A percentile compares a stretch with the other conserved stretches of the same genome.
These are phyloP conservation scores for Penaeus japonicus DNA, from an alignment of 1,140 invertebrate genomes.

Conservation along the genomic window DNA sequence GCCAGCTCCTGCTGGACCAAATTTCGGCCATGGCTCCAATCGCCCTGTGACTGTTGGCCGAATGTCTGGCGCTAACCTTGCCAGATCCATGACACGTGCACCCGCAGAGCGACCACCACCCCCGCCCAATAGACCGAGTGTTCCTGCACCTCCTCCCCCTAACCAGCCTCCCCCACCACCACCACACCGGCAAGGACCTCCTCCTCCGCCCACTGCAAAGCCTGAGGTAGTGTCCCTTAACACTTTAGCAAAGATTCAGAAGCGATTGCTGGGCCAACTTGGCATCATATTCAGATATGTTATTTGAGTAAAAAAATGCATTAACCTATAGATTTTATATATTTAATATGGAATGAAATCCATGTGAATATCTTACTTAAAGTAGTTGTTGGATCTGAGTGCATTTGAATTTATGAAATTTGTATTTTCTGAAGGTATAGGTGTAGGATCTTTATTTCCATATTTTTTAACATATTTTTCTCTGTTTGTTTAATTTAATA, in stretches of 20 bases:
- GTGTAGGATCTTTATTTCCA: too few species aligned
- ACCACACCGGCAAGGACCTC: not conserved
- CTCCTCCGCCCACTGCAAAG: conserved; percentile 21
- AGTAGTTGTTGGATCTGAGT: too few species aligned
- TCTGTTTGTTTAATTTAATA: too few species aligned
- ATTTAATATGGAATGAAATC: too few species aligned
- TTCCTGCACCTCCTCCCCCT: conserved; percentile 26
- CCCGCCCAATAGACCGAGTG: conserved; percentile 43
- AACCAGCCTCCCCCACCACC: conserved; percentile 27
- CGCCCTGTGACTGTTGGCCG: conserved; percentile 60
- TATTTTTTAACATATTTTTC: too few species aligned
- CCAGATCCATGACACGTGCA: conserved; percentile 41
- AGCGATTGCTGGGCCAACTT: too few species aligned
- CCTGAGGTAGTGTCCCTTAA: conserved; percentile 16
- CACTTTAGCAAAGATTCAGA: not conserved
- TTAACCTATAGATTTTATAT: too few species aligned
- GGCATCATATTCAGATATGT: too few species aligned
- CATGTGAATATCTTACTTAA: too few species aligned
- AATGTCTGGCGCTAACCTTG: not conserved
- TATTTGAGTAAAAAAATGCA: too few species aligned
- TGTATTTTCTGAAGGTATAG: too few species aligned
- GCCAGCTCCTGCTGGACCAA: not conserved
- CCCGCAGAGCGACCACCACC: conserved; percentile 62
- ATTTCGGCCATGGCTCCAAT: conserved; percentile 61
- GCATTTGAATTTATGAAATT: too few species aligned